Conservation (phyloP, 2,888 invertebrate species). For the Pycnomerus fuliginosus region DNA sequence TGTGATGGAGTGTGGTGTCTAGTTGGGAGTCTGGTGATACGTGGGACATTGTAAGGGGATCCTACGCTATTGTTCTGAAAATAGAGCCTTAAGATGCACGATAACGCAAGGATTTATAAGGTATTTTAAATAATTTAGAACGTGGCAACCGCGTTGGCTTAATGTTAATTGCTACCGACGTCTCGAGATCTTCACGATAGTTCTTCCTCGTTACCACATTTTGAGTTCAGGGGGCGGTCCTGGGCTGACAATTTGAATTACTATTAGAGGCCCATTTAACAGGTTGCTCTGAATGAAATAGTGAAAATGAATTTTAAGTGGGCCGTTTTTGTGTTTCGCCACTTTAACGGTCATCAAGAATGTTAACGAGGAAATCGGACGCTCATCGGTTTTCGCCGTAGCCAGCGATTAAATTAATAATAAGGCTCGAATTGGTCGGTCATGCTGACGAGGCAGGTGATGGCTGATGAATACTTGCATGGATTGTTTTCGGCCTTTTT, state of each 20-base stretch:
- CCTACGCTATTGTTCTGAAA: constrained; percentile 41
- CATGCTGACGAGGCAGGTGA: constrained; percentile 18
- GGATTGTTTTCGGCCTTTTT: constrained; percentile 17
- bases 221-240: constrained; percentile 37
- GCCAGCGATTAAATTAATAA: constrained; percentile 25
- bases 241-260: constrained; percentile 39
- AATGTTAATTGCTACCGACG: constrained; percentile 40
- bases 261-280: constrained; percentile 32
- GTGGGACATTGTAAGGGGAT: constrained; percentile 46
- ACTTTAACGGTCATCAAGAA: constrained; percentile 25
- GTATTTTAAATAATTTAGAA: constrained; percentile 43
- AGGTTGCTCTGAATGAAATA: constrained; percentile 37
- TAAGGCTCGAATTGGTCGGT: constrained; percentile 17
- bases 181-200: constrained; percentile 32
- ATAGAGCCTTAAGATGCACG: constrained; percentile 38
- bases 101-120: constrained; percentile 44
- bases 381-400: constrained; percentile 13
- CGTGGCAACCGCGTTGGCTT: constrained; percentile 36
- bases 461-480: constrained; percentile 15
- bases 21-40: constrained; percentile 29
- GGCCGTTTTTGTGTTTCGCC: constrained; percentile 33
- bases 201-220: constrained; percentile 33
- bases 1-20: constrained; percentile 1
- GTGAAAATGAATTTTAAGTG: constrained; percentile 39
- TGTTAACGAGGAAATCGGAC: constrained; percentile 23